phyloP scores from a whole-genome alignment of 2,797 vertebrate genomes.

The Phrynocephalus forsythii region DNA sequence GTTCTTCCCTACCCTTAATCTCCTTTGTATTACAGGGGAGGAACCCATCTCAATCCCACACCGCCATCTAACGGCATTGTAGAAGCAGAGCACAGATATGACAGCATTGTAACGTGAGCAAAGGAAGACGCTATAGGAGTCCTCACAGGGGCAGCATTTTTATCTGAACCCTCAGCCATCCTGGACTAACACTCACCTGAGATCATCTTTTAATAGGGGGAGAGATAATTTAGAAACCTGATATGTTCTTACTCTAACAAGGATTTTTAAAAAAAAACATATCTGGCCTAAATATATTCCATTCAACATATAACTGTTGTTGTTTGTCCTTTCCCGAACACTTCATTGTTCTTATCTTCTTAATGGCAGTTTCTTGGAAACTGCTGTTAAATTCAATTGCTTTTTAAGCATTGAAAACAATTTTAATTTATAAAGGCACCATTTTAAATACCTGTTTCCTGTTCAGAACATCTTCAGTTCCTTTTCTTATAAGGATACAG shows the following conservation, averaged over 20 bases:
- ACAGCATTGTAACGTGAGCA: background rate
- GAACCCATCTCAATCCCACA: conserved; percentile 48
- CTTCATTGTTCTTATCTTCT: background rate
- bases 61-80: conserved; percentile 65
- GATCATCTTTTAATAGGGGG: background rate
- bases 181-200: background rate
- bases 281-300: background rate
- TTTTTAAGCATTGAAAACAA: no score
- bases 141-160: no score
- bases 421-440: background rate
- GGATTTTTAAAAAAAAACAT: background rate
- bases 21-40: background rate
- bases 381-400: background rate
- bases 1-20: background rate
- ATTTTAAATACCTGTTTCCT: background rate
- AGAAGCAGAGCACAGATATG: conserved; percentile 21
- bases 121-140: background rate
- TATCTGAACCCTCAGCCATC: background rate
- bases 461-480: background rate
- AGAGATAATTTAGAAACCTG: background rate
- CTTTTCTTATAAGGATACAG: background rate
- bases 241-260: background rate
- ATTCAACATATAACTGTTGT: background rate
- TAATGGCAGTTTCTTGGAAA: background rate
- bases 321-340: no score